These are phyloP conservation scores for Anguilla obscura DNA, from an alignment of 2,797 vertebrate genomes.

Conservation along the genomic window DNA sequence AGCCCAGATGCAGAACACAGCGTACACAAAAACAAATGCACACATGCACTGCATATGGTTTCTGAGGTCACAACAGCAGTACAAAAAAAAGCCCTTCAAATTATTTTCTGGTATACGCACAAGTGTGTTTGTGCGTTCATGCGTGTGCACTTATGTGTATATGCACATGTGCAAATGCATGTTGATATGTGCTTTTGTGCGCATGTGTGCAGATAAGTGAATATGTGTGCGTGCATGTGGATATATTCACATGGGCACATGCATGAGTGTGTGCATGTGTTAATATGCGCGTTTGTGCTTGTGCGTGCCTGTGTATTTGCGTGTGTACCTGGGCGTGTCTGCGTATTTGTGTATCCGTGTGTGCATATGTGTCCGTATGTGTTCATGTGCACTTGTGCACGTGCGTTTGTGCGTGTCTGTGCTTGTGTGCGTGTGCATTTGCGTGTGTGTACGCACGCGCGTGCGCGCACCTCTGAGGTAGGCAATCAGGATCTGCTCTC, in stretches of 20 bases:
- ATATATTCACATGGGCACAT: neutral
- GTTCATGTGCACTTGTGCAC: neutral
- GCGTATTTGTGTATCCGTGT: too few species aligned
- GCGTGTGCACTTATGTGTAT: neutral
- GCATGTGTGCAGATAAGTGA: neutral
- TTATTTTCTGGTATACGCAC: neutral
- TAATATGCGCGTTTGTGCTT: neutral
- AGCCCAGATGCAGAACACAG: too few species aligned
- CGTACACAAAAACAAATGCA: too few species aligned
- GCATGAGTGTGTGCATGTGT: neutral
- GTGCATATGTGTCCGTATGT: neutral
- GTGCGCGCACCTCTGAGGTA: constrained; percentile 82
- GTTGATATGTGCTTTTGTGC: neutral
- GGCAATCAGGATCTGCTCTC: constrained; percentile 85
- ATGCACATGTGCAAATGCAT: neutral
- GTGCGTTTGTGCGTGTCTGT: neutral
- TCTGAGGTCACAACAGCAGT: neutral
- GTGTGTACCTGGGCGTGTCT: neutral
- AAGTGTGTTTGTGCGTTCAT: neutral
- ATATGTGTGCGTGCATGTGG: neutral
- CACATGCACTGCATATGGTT: too few species aligned
- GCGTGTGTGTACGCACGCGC: neutral
- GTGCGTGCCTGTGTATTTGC: neutral
- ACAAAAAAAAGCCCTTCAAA: neutral
- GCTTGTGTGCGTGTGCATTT: neutral